These are phyloP conservation scores for Campoplex nolae DNA, from an alignment of 2,888 invertebrate species.

Conservation along the genomic window DNA sequence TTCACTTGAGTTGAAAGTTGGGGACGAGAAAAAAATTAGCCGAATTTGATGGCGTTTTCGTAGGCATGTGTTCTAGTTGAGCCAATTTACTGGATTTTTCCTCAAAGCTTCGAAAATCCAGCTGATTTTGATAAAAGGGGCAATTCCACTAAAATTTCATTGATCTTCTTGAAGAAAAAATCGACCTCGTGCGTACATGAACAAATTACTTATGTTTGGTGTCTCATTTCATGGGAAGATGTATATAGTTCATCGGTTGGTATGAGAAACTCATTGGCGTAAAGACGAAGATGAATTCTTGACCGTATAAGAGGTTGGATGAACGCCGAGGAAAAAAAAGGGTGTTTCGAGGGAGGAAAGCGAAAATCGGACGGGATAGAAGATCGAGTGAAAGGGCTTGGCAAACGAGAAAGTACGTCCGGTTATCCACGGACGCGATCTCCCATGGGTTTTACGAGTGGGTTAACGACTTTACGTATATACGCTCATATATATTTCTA, in stretches of 20 bases:
- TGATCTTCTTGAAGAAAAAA: not conserved
- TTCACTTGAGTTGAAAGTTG: not conserved
- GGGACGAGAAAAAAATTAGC: not conserved
- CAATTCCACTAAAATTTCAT: not conserved
- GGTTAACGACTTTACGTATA: conserved; percentile 71
- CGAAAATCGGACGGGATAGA: conserved; percentile 45
- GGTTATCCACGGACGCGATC: conserved; percentile 59
- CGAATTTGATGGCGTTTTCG: not conserved
- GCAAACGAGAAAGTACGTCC: conserved; percentile 52
- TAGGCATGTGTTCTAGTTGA: not conserved
- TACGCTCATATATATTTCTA: conserved; percentile 39
- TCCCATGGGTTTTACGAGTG: conserved; percentile 69
- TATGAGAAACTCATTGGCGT: conserved; percentile 13
- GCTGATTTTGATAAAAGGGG: not conserved
- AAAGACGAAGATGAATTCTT: conserved; percentile 55
- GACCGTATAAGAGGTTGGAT: conserved; percentile 35
- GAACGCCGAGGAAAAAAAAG: not conserved
- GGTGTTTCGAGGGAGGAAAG: conserved; percentile 2
- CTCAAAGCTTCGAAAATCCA: not conserved
- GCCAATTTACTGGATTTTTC: not conserved
- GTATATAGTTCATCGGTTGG: not conserved
- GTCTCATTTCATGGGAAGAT: not conserved
- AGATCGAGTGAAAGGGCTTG: conserved; percentile 44
- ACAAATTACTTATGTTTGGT: not conserved
- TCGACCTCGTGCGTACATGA: not conserved